A percentile compares a stretch with the other conserved stretches of the same genome.
Conservation (phyloP, 2,888 invertebrate species). For the Torymus auratus region DNA sequence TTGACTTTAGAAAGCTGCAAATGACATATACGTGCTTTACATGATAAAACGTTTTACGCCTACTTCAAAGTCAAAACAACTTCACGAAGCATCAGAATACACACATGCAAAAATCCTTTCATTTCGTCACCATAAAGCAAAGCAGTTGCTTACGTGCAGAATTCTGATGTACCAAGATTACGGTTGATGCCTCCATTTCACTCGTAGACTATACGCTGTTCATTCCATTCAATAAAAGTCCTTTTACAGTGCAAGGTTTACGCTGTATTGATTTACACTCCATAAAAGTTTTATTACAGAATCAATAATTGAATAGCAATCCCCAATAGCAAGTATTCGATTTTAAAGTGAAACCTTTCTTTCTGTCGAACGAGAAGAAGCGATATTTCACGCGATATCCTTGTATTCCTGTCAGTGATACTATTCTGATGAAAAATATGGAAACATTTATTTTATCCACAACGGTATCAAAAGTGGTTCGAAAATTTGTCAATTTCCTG, state of each 20-base stretch:
- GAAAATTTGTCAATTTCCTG: conserved; percentile 23
- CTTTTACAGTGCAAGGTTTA: background rate
- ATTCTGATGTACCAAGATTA: conserved; percentile 65
- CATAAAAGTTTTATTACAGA: background rate
- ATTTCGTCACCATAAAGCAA: background rate
- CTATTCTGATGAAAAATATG: background rate
- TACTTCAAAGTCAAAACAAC: no score
- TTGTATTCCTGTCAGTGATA: background rate
- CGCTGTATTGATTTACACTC: background rate
- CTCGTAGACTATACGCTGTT: conserved; percentile 11
- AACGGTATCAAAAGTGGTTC: background rate
- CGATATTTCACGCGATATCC: background rate
- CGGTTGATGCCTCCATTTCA: conserved; percentile 66
- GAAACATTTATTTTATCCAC: background rate
- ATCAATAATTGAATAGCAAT: conserved; percentile 2
- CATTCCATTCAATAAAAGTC: conserved; percentile 7
- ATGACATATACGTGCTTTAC: no score
- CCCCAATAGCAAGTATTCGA: background rate
- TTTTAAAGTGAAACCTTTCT: background rate
- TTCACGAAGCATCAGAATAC: background rate
- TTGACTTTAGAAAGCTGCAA: no score
- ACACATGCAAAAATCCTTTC: background rate
- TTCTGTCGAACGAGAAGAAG: background rate
- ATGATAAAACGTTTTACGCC: no score
- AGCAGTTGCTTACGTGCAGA: conserved; percentile 65